Evolutionary conservation across 1,140 invertebrate genomes (phyloP).

Genomic region (Drosophila ogumai): DNA sequence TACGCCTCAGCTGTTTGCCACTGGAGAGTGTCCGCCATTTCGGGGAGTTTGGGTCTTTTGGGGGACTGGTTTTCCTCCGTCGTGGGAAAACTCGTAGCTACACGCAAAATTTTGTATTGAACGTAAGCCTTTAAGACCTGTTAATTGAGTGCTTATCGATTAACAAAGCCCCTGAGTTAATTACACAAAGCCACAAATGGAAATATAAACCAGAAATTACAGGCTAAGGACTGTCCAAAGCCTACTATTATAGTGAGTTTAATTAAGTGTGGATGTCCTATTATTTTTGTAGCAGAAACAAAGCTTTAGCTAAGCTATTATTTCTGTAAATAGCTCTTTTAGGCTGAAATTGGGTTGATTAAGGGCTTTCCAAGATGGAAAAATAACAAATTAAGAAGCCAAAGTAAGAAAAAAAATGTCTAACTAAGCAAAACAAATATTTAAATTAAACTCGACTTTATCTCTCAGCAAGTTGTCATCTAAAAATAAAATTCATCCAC

Average conservation of each 20-base stretch:
- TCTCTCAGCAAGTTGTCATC: neutral
- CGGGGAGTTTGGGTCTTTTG: neutral
- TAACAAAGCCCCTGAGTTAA: slow-evolving; percentile 55
- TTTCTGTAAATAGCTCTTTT: neutral
- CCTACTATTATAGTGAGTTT: slow-evolving; percentile 24
- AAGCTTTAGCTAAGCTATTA: slow-evolving; percentile 2
- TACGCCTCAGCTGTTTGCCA: slow-evolving; percentile 56
- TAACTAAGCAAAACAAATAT: neutral
- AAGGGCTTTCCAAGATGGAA: no score
- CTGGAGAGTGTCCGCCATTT: slow-evolving; percentile 14
- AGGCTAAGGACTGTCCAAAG: neutral
- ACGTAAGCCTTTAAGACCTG: slow-evolving; percentile 73
- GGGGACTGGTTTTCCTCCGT: neutral
- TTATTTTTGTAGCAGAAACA: slow-evolving; percentile 1
- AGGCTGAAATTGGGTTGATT: neutral
- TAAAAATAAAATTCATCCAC: neutral
- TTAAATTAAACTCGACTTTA: slow-evolving; percentile 2
- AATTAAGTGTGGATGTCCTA: slow-evolving; percentile 25
- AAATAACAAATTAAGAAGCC: neutral
- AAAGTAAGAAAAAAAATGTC: neutral
- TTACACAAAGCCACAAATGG: slow-evolving; percentile 35
- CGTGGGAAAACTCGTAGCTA: slow-evolving; percentile 22
- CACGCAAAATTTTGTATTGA: slow-evolving; percentile 55
- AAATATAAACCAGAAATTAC: slow-evolving; percentile 41
- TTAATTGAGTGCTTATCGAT: slow-evolving; percentile 78